Base-by-base conservation (phyloP, 2,797 vertebrate genomes). In the Cyprinodon diabolis region DNA sequence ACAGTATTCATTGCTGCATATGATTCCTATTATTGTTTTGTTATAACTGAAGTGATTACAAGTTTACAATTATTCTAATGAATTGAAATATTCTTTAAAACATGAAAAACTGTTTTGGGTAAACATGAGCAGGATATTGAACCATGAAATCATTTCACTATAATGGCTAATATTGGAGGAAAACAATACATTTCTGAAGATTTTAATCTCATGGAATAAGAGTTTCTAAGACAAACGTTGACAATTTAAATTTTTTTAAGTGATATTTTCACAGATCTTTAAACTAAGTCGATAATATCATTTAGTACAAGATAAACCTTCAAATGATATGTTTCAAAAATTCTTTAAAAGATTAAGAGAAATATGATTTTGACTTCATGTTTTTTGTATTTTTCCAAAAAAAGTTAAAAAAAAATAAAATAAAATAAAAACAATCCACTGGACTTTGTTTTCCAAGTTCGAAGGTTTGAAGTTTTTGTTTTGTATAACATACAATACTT, bases 171-270 rank as follows among this genome's bases (percentile, higher is more conserved):
- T 43, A 68, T 48, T 79, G 78, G 56, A 79, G 81, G 81, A 63
- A 56, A 82, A 80, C 52, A 45, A 72, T 76, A 68, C 62, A 79
- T 76, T 70, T 78, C 48, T 77, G 75, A 83, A 78, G 82, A 70
- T 69, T 84, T 70, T 74, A 4, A 66, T 81, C 25, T 30, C 25
- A 79, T 88, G 71, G 81, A 92, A 90, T 89, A 84, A 91, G 90
- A 35, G 48, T 52, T 74, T n/a, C 74, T 17, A 79, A 49, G 77
- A 83, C 19, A 40, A 87, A 79, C 21, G 7, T 43, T 47, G 65
- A 77, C 47, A 40, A 17, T 19, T 6, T 77, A 12, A 66, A 30
- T 3, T 52, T 56, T 52, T 19, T 62, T 74, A 82, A 72, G 23
- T 51, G 67, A 13, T 7, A 49, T 52, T 60, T 67, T 72, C 43